Evolutionary conservation across 2,113 vertebrate genomes (phyloP).

Genomic region (Anarhynchus alexandrinus): DNA sequence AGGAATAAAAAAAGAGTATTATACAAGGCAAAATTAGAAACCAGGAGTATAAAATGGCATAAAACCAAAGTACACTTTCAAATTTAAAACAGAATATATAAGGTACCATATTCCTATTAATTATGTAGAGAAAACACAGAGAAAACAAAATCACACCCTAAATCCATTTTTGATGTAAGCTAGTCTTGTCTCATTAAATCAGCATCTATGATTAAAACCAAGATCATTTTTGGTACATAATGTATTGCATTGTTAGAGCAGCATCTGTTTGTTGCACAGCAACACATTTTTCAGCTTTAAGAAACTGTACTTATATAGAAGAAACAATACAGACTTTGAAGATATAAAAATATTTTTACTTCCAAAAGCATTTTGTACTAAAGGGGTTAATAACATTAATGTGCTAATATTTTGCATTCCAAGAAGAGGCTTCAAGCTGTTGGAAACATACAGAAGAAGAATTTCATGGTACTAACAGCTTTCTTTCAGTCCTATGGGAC

Average conservation of each 20-base stretch:
- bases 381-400: constrained; percentile 65
- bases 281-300: constrained; percentile 97
- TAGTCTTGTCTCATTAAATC: constrained; percentile 95
- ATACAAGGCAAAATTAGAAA: constrained; percentile 25
- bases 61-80: constrained; percentile 55
- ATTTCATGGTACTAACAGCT: constrained; percentile 53
- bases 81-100: constrained; percentile 52
- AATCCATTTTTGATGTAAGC: constrained; percentile 94
- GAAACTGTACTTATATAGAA: constrained; percentile 88
- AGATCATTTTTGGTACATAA: constrained; percentile 97
- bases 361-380: constrained; percentile 50
- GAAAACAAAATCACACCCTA: constrained; percentile 90
- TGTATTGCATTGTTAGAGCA: constrained; percentile 93
- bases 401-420: constrained; percentile 57
- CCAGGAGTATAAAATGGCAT: constrained; percentile 47
- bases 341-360: constrained; percentile 62
- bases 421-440: constrained; percentile 51
- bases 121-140: constrained; percentile 89
- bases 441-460: constrained; percentile 49
- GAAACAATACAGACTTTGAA: constrained; percentile 75
- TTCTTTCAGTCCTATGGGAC: constrained; percentile 52
- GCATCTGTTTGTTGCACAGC: constrained; percentile 96
- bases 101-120: constrained; percentile 85
- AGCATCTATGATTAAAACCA: constrained; percentile 96
- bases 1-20: neutral